phyloP scores from a whole-genome alignment of 2,797 vertebrate genomes.

The Paguma larvata region DNA sequence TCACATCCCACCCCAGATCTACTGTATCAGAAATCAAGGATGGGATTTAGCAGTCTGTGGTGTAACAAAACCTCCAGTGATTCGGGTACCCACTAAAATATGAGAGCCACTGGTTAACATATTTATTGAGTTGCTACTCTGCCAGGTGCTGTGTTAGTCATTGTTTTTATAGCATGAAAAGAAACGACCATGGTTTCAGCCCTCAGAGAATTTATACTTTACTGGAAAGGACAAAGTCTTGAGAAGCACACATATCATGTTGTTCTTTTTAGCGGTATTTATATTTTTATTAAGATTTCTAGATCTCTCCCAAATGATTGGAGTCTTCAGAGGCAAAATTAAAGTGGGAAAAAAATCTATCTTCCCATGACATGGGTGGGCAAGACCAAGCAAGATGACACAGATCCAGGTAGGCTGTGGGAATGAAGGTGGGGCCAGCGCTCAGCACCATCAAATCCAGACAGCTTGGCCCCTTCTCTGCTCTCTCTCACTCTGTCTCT shows the following conservation, averaged over 20 bases:
- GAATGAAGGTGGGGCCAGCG: neutral
- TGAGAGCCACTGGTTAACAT: neutral
- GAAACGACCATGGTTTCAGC: neutral
- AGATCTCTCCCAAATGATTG: conserved; percentile 4
- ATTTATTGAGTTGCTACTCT: neutral
- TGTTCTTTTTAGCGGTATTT: neutral
- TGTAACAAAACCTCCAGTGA: neutral
- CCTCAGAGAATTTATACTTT: neutral
- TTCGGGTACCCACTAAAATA: neutral
- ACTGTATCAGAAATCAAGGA: neutral
- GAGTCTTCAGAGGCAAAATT: neutral
- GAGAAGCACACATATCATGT: neutral
- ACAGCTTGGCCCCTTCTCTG: neutral
- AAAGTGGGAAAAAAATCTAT: neutral
- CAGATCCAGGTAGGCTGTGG: neutral
- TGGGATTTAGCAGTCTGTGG: neutral
- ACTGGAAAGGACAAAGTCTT: neutral
- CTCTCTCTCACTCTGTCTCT: neutral
- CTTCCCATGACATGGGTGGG: neutral
- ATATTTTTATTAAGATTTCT: conserved; percentile 20
- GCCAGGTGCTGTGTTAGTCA: neutral
- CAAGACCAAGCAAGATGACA: neutral
- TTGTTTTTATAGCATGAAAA: neutral
- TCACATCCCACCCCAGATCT: neutral
- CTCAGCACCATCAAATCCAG: neutral